A percentile compares a stretch with the other conserved stretches of the same genome.
These are phyloP conservation scores for Danio tinwini DNA, from an alignment of 2,797 vertebrate species.

Conservation along the genomic window DNA sequence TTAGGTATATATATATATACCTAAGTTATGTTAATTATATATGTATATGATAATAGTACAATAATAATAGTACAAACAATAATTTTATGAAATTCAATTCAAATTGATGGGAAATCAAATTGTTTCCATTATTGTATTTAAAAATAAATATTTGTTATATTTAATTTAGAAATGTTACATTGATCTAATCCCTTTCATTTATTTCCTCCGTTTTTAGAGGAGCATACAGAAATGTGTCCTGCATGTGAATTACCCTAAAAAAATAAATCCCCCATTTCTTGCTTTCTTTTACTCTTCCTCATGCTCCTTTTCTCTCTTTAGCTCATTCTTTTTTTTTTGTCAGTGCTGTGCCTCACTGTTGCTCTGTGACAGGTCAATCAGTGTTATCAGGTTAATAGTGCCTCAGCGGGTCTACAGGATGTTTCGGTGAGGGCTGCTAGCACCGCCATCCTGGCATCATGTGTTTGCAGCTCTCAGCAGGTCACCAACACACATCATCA, in stretches of 20 bases:
- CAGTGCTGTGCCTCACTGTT: slow-evolving; percentile 3
- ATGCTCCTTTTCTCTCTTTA: slow-evolving; percentile 15
- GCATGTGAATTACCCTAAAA: background rate
- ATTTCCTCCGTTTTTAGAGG: background rate
- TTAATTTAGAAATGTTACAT: no score
- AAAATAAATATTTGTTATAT: no score
- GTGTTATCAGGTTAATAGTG: slow-evolving; percentile 38
- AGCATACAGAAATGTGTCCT: background rate
- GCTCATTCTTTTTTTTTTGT: slow-evolving; percentile 6
- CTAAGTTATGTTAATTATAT: no score
- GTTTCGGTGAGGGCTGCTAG: background rate
- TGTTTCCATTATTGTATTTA: no score
- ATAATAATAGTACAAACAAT: no score
- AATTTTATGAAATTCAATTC: no score
- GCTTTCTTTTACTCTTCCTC: background rate
- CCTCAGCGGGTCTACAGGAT: background rate
- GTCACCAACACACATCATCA: slow-evolving; percentile 29
- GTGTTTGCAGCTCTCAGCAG: slow-evolving; percentile 37
- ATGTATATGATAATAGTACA: no score
- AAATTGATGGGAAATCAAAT: no score
- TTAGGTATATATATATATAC: no score
- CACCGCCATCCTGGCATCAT: slow-evolving; percentile 7
- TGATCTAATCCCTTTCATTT: no score
- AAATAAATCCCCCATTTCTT: background rate
- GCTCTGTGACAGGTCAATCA: slow-evolving; percentile 29